phyloP scores from a whole-genome alignment of 2,113 vertebrate species.

The Neotragus pygmaeus region DNA sequence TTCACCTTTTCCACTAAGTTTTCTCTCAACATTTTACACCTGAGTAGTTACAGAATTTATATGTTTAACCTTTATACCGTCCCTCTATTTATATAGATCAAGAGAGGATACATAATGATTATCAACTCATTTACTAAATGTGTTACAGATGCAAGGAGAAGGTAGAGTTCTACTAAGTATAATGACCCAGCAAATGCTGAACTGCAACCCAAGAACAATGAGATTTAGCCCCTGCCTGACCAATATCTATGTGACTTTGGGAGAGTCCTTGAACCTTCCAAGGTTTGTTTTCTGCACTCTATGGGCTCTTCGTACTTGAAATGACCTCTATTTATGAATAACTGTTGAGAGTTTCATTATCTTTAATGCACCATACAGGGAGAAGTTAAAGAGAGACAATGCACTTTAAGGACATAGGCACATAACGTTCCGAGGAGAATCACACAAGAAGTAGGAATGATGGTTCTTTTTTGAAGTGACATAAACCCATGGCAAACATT shows the following conservation, averaged over 20 bases:
- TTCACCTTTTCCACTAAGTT: background rate
- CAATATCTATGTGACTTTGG: background rate
- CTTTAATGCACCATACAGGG: background rate
- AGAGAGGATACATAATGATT: background rate
- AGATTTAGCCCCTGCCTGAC: background rate
- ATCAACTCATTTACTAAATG: background rate
- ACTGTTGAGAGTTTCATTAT: background rate
- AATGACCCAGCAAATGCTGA: background rate
- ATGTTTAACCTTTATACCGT: background rate
- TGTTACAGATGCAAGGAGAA: background rate
- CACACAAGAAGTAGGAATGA: background rate
- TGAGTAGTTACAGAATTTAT: background rate
- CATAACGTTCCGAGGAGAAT: background rate
- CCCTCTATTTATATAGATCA: background rate
- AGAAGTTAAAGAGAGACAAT: background rate
- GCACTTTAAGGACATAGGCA: background rate
- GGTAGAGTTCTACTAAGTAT: background rate
- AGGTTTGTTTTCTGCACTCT: background rate
- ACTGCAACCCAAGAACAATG: background rate
- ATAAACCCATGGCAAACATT: background rate
- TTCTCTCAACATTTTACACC: background rate
- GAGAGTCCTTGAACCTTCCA: background rate
- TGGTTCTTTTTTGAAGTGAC: background rate
- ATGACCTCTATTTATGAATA: background rate
- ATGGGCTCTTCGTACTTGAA: background rate